Conservation (phyloP, 2,888 invertebrate species). For the Hydrotaea diabolus region DNA sequence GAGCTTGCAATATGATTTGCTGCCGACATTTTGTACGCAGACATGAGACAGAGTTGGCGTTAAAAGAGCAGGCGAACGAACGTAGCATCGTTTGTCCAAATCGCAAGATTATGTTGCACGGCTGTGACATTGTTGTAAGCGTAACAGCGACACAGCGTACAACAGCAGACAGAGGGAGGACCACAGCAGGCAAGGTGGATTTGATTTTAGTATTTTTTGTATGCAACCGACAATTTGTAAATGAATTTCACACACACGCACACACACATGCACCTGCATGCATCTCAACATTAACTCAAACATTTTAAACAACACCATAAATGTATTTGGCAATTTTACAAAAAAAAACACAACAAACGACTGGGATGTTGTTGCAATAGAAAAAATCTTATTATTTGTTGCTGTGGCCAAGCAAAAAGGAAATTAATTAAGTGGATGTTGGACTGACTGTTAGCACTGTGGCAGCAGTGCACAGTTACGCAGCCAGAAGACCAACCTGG, state of each 20-base stretch:
- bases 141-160: constrained; percentile 4
- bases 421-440: constrained; percentile 60
- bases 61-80: background rate
- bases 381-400: constrained; percentile 55
- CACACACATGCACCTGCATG: constrained; percentile 30
- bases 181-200: constrained; percentile 26
- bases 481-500: constrained; percentile 14
- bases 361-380: constrained; percentile 15
- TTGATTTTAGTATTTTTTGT: background rate
- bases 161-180: background rate
- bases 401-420: constrained; percentile 49
- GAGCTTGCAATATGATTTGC: background rate
- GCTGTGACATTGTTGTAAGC: constrained; percentile 55
- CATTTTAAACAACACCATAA: constrained; percentile 59
- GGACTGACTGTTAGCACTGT: background rate
- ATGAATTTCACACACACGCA: constrained; percentile 72
- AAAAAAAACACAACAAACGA: background rate
- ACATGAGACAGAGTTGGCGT: background rate
- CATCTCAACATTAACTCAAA: constrained; percentile 51
- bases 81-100: constrained; percentile 34
- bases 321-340: constrained; percentile 60
- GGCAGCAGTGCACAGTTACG: constrained; percentile 16
- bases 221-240: constrained; percentile 74
- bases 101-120: constrained; percentile 49
- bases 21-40: background rate